Evolutionary conservation across 2,888 invertebrate genomes (phyloP).

Genomic region (Netelia virgata): DNA sequence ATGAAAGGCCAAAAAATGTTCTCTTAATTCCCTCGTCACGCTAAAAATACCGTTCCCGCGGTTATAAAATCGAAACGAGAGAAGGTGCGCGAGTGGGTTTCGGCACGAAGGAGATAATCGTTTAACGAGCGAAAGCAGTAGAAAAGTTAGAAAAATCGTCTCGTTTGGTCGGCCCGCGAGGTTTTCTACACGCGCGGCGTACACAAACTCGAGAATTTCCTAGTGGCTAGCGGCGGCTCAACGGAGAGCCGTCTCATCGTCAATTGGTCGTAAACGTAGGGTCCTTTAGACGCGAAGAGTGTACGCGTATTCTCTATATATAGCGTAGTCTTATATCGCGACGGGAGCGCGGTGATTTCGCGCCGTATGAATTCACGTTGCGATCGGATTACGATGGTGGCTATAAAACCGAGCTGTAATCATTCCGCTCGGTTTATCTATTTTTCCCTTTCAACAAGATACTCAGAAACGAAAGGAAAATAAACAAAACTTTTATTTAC

Average conservation of each 20-base stretch:
- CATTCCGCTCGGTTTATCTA: slow-evolving; percentile 69
- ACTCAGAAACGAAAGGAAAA: slow-evolving; percentile 61
- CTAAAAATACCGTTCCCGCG: background rate
- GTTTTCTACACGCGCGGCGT: background rate
- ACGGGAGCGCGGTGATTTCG: slow-evolving; percentile 67
- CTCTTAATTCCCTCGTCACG: too few relatives aligned
- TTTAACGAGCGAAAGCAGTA: slow-evolving; percentile 59
- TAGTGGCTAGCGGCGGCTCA: too few relatives aligned
- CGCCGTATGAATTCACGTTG: slow-evolving; percentile 72
- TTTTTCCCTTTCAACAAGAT: slow-evolving; percentile 39
- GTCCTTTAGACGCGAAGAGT: background rate
- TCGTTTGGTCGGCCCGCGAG: slow-evolving; percentile 33
- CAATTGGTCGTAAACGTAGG: slow-evolving; percentile 56
- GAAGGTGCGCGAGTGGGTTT: slow-evolving; percentile 16
- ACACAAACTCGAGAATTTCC: too few relatives aligned
- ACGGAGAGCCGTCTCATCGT: slow-evolving; percentile 2
- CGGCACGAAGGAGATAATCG: slow-evolving; percentile 28
- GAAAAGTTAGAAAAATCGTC: slow-evolving; percentile 44
- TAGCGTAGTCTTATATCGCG: slow-evolving; percentile 16
- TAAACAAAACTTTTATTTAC: too few relatives aligned
- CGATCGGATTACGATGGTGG: slow-evolving; percentile 71
- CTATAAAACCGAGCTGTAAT: slow-evolving; percentile 70
- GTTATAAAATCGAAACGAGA: slow-evolving; percentile 28
- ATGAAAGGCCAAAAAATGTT: background rate
- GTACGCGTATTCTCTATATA: background rate